Evolutionary conservation across 2,888 invertebrate genomes (phyloP), one percentile per base, ranked within the genome.

Genomic region (Clivina fossor): DNA sequence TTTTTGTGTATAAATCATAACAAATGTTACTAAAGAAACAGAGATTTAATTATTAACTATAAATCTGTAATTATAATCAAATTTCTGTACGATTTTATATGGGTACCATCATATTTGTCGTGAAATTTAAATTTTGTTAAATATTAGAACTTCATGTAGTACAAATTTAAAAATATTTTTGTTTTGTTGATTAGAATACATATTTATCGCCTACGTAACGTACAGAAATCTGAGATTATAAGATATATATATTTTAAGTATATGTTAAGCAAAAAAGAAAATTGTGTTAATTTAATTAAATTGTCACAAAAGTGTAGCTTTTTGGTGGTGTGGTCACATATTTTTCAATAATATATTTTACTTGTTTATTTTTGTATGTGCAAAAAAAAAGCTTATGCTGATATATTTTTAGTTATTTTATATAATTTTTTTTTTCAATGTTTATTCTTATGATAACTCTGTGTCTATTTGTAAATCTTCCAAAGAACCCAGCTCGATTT

Each of bases 281-380:
- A 30, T 38, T 56, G 49, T 56, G 49, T 49, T 49, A n/a, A n/a
- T 56, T 33, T 38, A 55, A 16, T 48, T 55, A 51, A 16, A 20
- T 18, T 44, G 53, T 53, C 53, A 53, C 53, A 53, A 53, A 50
- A 44, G 44, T 51, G 43, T 55, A 55, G 55, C 55, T 55, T n/a
- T n/a, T 55, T 47, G 47, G 55, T 55, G 55, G 55, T 55, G 55
- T 55, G 55, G 55, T 55, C 55, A 55, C 55, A 55, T 55, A 46
- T 26, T 55, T 51, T 55, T 28, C 37, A 38, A 44, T 53, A 47
- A 38, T 55, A 33, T 51, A 30, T 43, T 51, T 43, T 41, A 32
- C 41, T 51, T 47, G 11, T 47, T 55, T 55, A 47, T 53, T 53
- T 53, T 53, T 53, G 32, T 53, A 44, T 37, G 43, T 53, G 53